Evolutionary conservation across 2,113 vertebrate genomes (phyloP).

Genomic region (Echinops telfairi): DNA sequence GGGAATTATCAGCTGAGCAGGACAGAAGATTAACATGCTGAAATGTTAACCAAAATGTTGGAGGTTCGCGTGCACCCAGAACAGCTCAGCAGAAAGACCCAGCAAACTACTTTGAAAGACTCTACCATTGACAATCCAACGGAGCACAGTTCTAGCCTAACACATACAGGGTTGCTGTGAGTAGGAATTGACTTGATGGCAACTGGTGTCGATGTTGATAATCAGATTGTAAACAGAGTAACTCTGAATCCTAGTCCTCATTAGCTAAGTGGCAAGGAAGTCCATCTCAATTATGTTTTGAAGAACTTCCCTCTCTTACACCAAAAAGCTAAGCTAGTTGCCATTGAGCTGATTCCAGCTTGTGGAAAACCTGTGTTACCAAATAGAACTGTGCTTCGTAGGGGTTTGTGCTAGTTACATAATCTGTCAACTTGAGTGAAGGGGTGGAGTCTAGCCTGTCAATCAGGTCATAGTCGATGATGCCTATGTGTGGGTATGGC

Average conservation of each 20-base stretch:
- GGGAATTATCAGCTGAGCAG: no score
- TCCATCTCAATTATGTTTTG: background rate
- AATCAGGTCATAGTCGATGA: no score
- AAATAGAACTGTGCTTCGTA: background rate
- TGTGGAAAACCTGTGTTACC: background rate
- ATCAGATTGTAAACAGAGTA: background rate
- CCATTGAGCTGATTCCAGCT: background rate
- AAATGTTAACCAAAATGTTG: background rate
- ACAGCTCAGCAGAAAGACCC: background rate
- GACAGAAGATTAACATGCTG: no score
- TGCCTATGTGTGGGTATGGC: no score
- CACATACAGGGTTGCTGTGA: background rate
- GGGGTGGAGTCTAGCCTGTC: no score
- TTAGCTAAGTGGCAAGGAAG: background rate
- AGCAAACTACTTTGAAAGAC: background rate
- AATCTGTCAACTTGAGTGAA: no score
- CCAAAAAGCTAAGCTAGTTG: background rate
- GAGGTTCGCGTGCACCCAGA: background rate
- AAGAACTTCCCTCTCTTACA: background rate
- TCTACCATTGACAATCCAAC: background rate
- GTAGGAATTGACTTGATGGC: background rate
- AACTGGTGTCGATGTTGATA: background rate
- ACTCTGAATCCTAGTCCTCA: background rate
- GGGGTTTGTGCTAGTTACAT: background rate
- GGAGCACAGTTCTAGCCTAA: background rate